These are phyloP conservation scores for Chauna torquata DNA, from an alignment of 2,113 vertebrate genomes.

Conservation along the genomic window DNA sequence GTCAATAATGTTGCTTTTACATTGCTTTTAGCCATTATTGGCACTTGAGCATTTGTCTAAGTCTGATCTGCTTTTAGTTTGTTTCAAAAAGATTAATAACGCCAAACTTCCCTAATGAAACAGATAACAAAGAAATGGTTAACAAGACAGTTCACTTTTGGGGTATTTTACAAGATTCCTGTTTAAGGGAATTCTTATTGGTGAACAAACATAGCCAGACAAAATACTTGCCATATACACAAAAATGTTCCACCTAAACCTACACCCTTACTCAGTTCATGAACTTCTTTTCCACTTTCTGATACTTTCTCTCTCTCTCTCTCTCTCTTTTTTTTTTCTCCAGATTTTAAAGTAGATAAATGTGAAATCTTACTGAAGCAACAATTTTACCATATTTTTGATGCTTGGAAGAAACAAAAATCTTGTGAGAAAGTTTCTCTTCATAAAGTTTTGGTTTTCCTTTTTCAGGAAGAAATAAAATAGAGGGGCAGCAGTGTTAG, in stretches of 20 bases:
- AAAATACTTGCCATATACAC: not conserved
- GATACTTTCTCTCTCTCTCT: too few relatives aligned
- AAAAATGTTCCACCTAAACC: not conserved
- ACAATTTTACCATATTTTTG: not conserved
- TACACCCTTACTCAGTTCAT: not conserved
- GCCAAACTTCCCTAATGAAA: not conserved
- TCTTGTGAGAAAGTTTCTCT: not conserved
- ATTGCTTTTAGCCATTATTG: not conserved
- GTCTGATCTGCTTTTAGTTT: not conserved
- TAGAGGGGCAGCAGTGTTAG: not conserved
- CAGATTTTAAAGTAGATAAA: not conserved
- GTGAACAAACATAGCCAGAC: not conserved
- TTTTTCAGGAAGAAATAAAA: not conserved
- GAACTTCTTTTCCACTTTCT: not conserved
- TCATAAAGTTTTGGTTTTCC: not conserved
- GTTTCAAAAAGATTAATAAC: not conserved
- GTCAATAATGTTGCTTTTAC: not conserved
- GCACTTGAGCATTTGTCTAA: not conserved
- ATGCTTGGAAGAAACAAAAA: not conserved
- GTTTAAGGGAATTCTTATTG: not conserved
- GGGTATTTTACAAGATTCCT: not conserved
- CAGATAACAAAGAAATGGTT: not conserved
- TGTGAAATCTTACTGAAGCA: not conserved
- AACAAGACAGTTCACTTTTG: not conserved
- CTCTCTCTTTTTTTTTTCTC: too few relatives aligned